Evolutionary conservation across 2,888 invertebrate species (phyloP).

Genomic region (Antheraea assamensis): DNA sequence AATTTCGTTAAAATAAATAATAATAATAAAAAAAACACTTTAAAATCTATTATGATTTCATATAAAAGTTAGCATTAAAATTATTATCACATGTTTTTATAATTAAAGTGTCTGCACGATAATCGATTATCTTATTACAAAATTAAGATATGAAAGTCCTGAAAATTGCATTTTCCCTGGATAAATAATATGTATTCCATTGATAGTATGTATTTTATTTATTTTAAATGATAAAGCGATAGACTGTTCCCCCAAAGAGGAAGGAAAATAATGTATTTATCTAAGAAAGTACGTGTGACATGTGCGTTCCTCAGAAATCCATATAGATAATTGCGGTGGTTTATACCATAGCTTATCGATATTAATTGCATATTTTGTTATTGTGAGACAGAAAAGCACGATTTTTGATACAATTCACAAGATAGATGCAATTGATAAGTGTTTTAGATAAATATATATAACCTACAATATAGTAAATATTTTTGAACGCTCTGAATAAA

Average conservation of each 20-base stretch:
- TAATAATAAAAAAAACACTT: background rate
- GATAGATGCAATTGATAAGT: background rate
- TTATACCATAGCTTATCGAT: background rate
- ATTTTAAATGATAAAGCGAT: background rate
- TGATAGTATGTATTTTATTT: conserved; percentile 13
- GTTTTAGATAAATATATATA: background rate
- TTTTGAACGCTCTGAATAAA: no score
- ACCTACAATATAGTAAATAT: no score
- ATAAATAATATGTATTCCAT: background rate
- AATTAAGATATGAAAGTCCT: background rate
- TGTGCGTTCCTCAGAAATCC: background rate
- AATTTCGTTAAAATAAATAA: background rate
- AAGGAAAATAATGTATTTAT: background rate
- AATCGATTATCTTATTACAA: background rate
- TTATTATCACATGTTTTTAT: background rate
- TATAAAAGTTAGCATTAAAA: background rate
- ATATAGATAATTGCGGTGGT: background rate
- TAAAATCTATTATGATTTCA: background rate
- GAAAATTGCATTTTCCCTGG: conserved; percentile 3
- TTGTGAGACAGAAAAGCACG: background rate
- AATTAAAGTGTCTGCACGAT: background rate
- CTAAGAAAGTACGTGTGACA: conserved; percentile 1
- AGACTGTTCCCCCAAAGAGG: conserved; percentile 13
- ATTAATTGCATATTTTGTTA: background rate
- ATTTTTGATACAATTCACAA: background rate